Evolutionary conservation across 2,113 vertebrate genomes (phyloP).

Genomic region (Corythoichthys intestinalis): DNA sequence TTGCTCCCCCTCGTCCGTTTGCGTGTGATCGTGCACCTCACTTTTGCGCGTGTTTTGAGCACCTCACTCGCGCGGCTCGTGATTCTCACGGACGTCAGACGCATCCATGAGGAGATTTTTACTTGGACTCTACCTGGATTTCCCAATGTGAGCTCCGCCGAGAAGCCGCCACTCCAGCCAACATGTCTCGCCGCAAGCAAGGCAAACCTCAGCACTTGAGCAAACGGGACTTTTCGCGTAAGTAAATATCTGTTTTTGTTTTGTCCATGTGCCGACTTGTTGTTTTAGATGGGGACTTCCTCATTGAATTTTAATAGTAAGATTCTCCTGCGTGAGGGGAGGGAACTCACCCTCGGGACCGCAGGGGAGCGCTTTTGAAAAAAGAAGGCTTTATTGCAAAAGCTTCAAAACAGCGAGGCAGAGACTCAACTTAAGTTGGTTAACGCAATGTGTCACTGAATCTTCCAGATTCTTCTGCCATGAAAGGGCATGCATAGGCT

Average conservation of each 20-base stretch:
- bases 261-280: background rate
- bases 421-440: conserved; percentile 20
- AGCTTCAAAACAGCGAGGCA: conserved; percentile 30
- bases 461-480: conserved; percentile 52
- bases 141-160: conserved; percentile 69
- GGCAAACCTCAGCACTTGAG: conserved; percentile 99
- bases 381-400: conserved; percentile 7
- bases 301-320: conserved; percentile 7
- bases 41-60: conserved; percentile 2
- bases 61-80: background rate
- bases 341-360: background rate
- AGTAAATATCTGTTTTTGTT: conserved; percentile 65
- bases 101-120: conserved; percentile 96
- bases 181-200: conserved; percentile 99
- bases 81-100: conserved; percentile 83
- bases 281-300: conserved; percentile 35
- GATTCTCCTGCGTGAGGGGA: background rate
- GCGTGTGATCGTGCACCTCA: conserved; percentile 82
- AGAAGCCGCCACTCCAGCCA: conserved; percentile 75
- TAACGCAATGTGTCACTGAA: conserved; percentile 36
- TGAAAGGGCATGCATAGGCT: conserved; percentile 61
- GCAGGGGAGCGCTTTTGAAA: background rate
- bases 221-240: conserved; percentile 99
- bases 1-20: conserved; percentile 62
- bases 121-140: conserved; percentile 84